phyloP scores from a whole-genome alignment of 2,797 vertebrate species.

The Poeciliopsis infans region DNA sequence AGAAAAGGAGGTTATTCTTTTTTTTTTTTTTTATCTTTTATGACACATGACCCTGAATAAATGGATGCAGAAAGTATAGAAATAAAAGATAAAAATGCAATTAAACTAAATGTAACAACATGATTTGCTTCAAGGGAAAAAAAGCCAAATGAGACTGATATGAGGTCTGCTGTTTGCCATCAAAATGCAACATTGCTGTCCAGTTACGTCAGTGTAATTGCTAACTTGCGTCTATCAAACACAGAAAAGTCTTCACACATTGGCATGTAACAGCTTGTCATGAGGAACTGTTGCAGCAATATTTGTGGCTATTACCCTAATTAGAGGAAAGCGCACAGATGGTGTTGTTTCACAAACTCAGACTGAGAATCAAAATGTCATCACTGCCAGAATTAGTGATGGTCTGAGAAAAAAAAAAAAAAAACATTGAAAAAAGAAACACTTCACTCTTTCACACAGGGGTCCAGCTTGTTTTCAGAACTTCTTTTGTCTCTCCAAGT shows the following conservation, averaged over 20 bases:
- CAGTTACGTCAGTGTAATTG: constrained; percentile 63
- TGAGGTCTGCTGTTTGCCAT: constrained; percentile 43
- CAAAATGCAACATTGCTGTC: constrained; percentile 55
- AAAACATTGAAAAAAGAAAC: constrained; percentile 1
- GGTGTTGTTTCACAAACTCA: constrained; percentile 83
- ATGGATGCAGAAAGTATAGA: constrained; percentile 20
- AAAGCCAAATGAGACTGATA: constrained; percentile 52
- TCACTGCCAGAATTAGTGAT: constrained; percentile 82
- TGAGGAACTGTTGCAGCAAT: constrained; percentile 82
- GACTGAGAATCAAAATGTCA: constrained; percentile 84
- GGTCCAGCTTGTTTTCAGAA: constrained; percentile 48
- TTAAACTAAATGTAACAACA: constrained; percentile 17
- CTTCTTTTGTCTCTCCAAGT: constrained; percentile 58
- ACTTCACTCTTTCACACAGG: constrained; percentile 57
- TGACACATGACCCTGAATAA: constrained; percentile 21
- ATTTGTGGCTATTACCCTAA: constrained; percentile 86
- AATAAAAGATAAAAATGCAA: constrained; percentile 30
- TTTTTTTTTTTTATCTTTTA: constrained; percentile 15
- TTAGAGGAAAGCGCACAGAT: constrained; percentile 86
- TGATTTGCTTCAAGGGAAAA: constrained; percentile 39
- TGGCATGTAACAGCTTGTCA: constrained; percentile 84
- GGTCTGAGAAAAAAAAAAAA: constrained; percentile 60
- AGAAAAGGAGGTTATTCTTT: constrained; percentile 43
- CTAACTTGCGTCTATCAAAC: constrained; percentile 74
- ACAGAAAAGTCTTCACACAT: constrained; percentile 71